Evolutionary conservation across 2,888 invertebrate genomes (phyloP), one percentile per base, ranked within the genome.

Genomic region (Eurois occulta): DNA sequence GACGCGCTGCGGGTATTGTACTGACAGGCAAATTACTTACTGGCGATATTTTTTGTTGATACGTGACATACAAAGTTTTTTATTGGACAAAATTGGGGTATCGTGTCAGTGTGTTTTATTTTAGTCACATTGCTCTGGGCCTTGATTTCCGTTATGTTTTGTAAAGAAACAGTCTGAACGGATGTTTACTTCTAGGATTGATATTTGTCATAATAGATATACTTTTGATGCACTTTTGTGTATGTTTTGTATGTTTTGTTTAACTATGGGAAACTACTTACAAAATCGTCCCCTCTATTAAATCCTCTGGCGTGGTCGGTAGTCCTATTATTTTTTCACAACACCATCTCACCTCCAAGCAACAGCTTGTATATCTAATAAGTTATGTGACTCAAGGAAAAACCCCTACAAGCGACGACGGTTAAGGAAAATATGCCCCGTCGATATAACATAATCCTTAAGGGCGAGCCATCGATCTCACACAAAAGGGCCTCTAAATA

Each of bases 401-500:
- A 46, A n/a, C 21, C 11, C 55, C 43, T 24, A 10, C 35, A 64
- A 72, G 46, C 38, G n/a, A 65, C 16, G 21, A 65, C 16, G 21
- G 28, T 41, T 55, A 35, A 38, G 74, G 73, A 84, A 55, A 70
- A 69, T 64, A 48, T 55, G 7, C 62, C 24, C n/a, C 48, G 68
- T 72, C 71, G 46, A 69, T 68, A 64, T 71, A 82, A 67, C n/a
- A 55, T 46, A 55, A 68, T 38, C 41, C 10, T 71, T 43, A 71
- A 80, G 75, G 75, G 52, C 73, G 48, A 64, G 24, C 74, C 38
- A 74, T 85, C 71, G 46, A 75, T 83, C 71, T 75, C 67, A 46
- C 68, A 66, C 43, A 60, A 66, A 75, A 68, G 24, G 58, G 58
- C 65, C 24, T 70, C 71, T 69, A 71, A 76, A 70, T 85, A 69